Evolutionary conservation across 2,888 invertebrate genomes (phyloP).

Genomic region (Eupithecia centaureata): DNA sequence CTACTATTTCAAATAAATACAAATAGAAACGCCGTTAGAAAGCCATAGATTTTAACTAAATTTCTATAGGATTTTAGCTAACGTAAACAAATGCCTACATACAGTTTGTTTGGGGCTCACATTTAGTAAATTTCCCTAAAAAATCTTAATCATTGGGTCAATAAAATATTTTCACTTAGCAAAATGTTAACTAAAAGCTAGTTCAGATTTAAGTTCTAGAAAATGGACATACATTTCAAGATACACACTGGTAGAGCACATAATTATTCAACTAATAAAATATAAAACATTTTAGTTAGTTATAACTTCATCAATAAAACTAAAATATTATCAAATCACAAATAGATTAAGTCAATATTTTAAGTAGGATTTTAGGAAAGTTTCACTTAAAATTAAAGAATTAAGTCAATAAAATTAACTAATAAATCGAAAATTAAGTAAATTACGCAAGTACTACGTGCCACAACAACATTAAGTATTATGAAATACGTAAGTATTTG

Average conservation of each 20-base stretch:
- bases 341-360: background rate
- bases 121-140: background rate
- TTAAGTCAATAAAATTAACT: background rate
- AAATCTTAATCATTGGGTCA: background rate
- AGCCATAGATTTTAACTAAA: background rate
- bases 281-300: background rate
- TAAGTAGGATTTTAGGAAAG: background rate
- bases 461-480: constrained; percentile 9
- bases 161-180: background rate
- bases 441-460: constrained; percentile 25
- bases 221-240: background rate
- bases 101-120: background rate
- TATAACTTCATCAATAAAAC: constrained; percentile 34
- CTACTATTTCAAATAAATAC: background rate
- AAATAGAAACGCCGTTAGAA: background rate
- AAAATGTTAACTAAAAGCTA: background rate
- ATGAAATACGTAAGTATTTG: constrained; percentile 4
- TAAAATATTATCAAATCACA: constrained; percentile 38
- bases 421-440: background rate
- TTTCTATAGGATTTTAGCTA: background rate
- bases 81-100: background rate
- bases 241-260: background rate
- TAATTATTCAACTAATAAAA: background rate
- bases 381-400: background rate
- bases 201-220: background rate